Base-by-base conservation (phyloP, 1,140 invertebrate species). In the Rhyacophila brunnea region DNA sequence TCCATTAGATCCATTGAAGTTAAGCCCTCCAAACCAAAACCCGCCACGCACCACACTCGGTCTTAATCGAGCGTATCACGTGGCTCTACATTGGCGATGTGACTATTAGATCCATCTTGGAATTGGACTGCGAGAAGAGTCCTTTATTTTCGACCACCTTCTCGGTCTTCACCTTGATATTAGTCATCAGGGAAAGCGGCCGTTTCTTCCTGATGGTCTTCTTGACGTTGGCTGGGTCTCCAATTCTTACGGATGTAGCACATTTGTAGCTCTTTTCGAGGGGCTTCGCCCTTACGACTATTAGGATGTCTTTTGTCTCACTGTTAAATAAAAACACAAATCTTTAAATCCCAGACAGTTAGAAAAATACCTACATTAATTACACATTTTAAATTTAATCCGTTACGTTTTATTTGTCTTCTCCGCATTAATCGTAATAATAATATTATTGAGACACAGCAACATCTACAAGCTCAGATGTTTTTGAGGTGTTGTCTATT, bases 241-340 rank as follows among this genome's bases (percentile, higher is more conserved):
- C 13, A 87, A 11, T 79, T 78, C 58, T 82, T 79, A 1, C 77
- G 65, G 87, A 89, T 51, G 80, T 73, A 0, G 78, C 70, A 67
- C 84, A 86, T 52, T 81, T 83, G 65, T 83, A 83, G n/a, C 62
- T 65, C 14, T 54, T 50, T 17, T 65, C 64, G 0, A 55, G 60
- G n/a, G 52, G 56, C 28, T 65, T 62, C 3, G 62, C 57, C 2
- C 51, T 52, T 4, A 59, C 49, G 19, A 65, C 60, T 11, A 65
- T 65, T 1, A 60, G 60, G 10, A 62, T 59, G 32, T 65, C 60
- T 49, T 65, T 55, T 9, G 18, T 15, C n/a, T 65, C 50, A 42
- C 52, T 59, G 14, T 60, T 65, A 20, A 20, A 63, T 58, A 42
- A 28, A 28, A 28, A 47, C 9, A 3, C 3, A 28, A 9, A 28